Evolutionary conservation across 2,888 invertebrate species (phyloP).

Genomic region (Altica lythri): DNA sequence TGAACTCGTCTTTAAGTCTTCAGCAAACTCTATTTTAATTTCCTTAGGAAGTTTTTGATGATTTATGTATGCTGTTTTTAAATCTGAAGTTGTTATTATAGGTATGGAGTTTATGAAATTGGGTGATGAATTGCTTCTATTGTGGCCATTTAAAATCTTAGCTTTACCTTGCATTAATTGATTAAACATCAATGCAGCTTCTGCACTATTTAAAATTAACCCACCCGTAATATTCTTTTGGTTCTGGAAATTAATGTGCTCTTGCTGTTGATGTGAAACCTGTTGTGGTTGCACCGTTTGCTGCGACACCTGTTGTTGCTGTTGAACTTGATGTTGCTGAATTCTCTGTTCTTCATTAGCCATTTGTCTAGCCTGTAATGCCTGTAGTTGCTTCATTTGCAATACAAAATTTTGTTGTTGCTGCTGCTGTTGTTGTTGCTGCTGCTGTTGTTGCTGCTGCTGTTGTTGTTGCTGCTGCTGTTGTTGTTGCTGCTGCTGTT

Average conservation of each 20-base stretch:
- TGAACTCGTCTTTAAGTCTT: constrained; percentile 57
- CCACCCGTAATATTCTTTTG: constrained; percentile 58
- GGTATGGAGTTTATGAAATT: constrained; percentile 61
- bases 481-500: constrained; percentile 61
- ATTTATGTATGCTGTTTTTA: constrained; percentile 44
- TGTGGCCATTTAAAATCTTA: constrained; percentile 60
- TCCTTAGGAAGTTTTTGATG: constrained; percentile 40
- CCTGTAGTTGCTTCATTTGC: constrained; percentile 66
- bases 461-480: constrained; percentile 53
- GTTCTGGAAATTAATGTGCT: constrained; percentile 57
- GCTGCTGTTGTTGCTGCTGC: constrained; percentile 52
- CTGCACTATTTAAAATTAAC: constrained; percentile 68
- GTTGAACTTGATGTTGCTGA: constrained; percentile 63
- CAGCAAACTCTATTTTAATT: constrained; percentile 46
- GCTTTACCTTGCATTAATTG: constrained; percentile 59
- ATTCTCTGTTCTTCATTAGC: constrained; percentile 56
- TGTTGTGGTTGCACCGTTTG: constrained; percentile 59
- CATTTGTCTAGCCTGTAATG: constrained; percentile 62
- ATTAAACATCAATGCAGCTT: constrained; percentile 61
- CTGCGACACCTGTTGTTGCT: constrained; percentile 56
- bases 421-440: constrained; percentile 62
- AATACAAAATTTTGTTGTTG: constrained; percentile 61
- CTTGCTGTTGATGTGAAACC: constrained; percentile 55
- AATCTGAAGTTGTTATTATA: constrained; percentile 43
- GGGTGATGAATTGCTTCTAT: constrained; percentile 61